Conservation (phyloP, 2,797 vertebrate genomes). For the Pelodytes ibericus region DNA sequence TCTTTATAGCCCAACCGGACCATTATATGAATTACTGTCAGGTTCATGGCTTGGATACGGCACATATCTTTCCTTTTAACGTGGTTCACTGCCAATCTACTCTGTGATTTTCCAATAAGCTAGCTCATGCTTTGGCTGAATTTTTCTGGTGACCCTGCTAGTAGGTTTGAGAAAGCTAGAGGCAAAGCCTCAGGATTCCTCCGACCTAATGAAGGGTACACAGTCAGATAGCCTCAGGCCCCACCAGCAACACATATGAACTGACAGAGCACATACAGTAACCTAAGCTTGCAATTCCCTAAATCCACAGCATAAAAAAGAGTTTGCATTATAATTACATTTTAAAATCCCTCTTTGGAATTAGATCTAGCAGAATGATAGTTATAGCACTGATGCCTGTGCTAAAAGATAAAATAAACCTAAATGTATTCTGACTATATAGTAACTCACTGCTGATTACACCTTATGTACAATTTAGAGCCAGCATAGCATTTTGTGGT, state of each 20-base stretch:
- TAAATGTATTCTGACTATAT: not conserved
- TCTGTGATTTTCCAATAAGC: slow-evolving; percentile 15
- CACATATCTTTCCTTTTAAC: slow-evolving; percentile 1
- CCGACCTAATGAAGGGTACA: slow-evolving; percentile 39
- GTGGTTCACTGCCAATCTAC: slow-evolving; percentile 7
- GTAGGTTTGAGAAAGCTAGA: slow-evolving; percentile 27
- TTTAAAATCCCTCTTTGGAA: slow-evolving; percentile 8
- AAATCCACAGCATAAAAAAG: slow-evolving; percentile 1
- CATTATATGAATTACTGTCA: not conserved
- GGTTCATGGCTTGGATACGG: not conserved
- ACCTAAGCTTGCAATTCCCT: slow-evolving; percentile 21
- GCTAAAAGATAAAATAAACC: slow-evolving; percentile 3
- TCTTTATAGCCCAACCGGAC: too few species aligned
- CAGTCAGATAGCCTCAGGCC: slow-evolving; percentile 22
- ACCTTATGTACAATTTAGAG: not conserved
- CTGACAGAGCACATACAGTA: slow-evolving; percentile 26
- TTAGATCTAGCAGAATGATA: slow-evolving; percentile 4
- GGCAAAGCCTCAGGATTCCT: slow-evolving; percentile 39
- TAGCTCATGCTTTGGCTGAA: slow-evolving; percentile 17
- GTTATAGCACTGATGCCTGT: slow-evolving; percentile 13
- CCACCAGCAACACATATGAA: slow-evolving; percentile 19
- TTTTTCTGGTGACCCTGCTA: slow-evolving; percentile 23
- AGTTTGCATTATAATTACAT: slow-evolving; percentile 23
- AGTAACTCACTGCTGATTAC: not conserved
- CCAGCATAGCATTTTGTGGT: not conserved